Percentiles rank a stretch among this genome's conserved stretches.
Conservation (phyloP, 2,888 invertebrate genomes). For the Sialis lutaria region DNA sequence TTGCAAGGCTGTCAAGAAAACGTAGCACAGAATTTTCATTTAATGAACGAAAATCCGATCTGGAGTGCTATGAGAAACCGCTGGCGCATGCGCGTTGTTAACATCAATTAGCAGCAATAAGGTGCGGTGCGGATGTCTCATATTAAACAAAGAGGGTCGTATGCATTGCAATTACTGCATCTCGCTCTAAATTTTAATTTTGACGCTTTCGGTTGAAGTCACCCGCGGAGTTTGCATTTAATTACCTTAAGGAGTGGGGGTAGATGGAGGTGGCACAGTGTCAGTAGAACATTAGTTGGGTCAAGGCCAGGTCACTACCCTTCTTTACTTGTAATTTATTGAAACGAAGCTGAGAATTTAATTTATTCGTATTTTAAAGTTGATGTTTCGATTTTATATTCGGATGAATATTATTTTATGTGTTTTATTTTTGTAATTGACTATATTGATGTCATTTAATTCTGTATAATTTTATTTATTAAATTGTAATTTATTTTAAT, state of each 20-base stretch:
- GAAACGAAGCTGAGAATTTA: conserved; percentile 3
- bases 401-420: not conserved
- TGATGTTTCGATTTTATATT: not conserved
- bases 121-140: not conserved
- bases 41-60: too few relatives aligned
- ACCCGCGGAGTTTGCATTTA: not conserved
- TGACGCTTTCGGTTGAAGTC: too few relatives aligned
- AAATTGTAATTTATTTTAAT: too few relatives aligned
- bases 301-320: conserved; percentile 5
- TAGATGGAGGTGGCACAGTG: not conserved
- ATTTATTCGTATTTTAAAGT: conserved; percentile 2
- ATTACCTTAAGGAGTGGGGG: conserved; percentile 1
- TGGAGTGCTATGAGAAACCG: too few relatives aligned
- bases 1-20: not conserved
- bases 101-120: not conserved
- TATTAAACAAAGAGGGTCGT: not conserved
- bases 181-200: too few relatives aligned
- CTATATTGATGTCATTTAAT: too few relatives aligned
- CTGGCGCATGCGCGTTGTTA: not conserved
- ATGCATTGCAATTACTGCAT: not conserved
- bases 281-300: conserved; percentile 1
- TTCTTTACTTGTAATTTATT: conserved; percentile 1
- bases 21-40: not conserved
- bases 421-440: not conserved
- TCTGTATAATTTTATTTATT: too few relatives aligned